These are phyloP conservation scores for Spermophilus dauricus DNA, from an alignment of 2,113 vertebrate species.

Conservation along the genomic window DNA sequence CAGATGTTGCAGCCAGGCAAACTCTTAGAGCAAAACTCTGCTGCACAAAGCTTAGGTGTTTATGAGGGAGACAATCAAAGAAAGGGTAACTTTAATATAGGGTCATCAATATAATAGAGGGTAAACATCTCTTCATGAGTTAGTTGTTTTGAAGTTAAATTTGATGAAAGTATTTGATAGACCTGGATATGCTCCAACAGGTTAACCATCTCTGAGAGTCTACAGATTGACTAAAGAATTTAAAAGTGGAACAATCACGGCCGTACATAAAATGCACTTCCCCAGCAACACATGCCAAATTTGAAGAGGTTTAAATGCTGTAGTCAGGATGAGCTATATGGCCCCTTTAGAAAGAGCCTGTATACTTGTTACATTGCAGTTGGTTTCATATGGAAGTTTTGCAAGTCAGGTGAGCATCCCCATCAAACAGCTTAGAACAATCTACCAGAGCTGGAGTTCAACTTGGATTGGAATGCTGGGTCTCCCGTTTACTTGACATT, in stretches of 20 bases:
- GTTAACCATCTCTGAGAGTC: background rate
- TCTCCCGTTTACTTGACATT: background rate
- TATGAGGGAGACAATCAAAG: background rate
- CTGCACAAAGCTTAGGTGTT: background rate
- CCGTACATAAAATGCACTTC: background rate
- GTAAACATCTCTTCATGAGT: background rate
- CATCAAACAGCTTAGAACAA: background rate
- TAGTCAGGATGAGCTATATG: background rate
- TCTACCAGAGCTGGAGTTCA: background rate
- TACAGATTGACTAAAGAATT: background rate
- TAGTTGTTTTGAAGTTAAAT: background rate
- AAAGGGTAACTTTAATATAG: background rate
- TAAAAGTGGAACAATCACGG: background rate
- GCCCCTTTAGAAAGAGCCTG: background rate
- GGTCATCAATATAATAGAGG: background rate
- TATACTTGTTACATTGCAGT: background rate
- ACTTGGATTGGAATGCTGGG: background rate
- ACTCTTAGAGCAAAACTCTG: background rate
- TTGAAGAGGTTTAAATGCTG: background rate
- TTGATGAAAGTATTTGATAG: background rate
- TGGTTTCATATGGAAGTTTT: background rate
- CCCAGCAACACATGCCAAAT: background rate
- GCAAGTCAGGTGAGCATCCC: fast-evolving
- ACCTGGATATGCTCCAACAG: background rate
- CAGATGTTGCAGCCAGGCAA: background rate